These are phyloP conservation scores for Nemapogon koenigi DNA, from an alignment of 2,888 invertebrate genomes.

Conservation along the genomic window DNA sequence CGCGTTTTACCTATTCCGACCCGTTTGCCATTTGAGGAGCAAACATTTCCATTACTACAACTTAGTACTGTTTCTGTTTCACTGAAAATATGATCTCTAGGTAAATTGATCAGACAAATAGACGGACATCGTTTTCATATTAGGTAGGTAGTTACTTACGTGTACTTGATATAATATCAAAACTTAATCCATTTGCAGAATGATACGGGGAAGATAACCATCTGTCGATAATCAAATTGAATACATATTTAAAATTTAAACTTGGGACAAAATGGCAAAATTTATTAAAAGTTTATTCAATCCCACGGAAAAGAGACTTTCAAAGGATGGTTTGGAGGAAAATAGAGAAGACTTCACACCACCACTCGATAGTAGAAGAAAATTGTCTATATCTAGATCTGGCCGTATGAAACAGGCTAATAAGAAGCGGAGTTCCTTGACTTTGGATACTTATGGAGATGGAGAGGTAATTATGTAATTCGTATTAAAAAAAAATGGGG, in stretches of 20 bases:
- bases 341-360: conserved; percentile 28
- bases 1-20: no score
- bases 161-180: no score
- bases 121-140: no score
- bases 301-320: conserved; percentile 27
- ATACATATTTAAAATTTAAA: not conserved
- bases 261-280: conserved; percentile 39
- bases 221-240: not conserved
- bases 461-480: no score
- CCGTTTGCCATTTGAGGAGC: no score
- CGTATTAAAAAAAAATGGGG: no score
- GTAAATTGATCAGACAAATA: no score
- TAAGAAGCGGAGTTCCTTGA: conserved; percentile 57
- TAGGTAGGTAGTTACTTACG: no score
- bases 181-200: no score
- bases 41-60: no score
- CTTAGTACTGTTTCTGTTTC: no score
- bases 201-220: not conserved
- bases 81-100: no score
- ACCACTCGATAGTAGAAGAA: conserved; percentile 35
- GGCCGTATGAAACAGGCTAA: conserved; percentile 64
- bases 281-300: conserved; percentile 49
- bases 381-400: conserved; percentile 66
- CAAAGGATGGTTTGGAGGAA: conserved; percentile 23
- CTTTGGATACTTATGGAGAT: conserved; percentile 57